Conservation (phyloP, 2,797 vertebrate genomes). For the Chelmon rostratus region DNA sequence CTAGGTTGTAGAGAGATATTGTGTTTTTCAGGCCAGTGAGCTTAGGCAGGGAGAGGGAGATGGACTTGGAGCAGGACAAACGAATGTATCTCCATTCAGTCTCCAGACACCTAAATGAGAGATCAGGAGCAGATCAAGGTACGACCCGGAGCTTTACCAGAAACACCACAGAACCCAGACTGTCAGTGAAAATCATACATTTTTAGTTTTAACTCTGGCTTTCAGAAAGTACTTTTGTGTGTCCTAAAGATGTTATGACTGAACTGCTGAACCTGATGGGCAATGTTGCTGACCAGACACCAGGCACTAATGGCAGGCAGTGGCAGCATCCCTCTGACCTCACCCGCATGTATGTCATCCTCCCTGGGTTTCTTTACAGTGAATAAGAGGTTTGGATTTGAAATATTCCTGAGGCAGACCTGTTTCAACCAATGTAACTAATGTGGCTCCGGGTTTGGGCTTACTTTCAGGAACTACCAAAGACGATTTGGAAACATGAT, state of each 20-base stretch:
- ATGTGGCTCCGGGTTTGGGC: not conserved
- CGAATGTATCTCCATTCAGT: constrained; percentile 72
- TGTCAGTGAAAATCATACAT: not conserved
- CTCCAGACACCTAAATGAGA: constrained; percentile 71
- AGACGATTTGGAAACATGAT: constrained; percentile 35
- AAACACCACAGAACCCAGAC: not conserved
- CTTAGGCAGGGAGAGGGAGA: constrained; percentile 15
- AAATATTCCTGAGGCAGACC: not conserved
- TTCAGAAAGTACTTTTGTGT: not conserved
- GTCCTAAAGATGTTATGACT: constrained; percentile 75
- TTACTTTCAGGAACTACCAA: constrained; percentile 83
- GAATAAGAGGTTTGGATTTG: not conserved
- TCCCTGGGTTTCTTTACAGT: not conserved
- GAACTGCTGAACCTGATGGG: constrained; percentile 85
- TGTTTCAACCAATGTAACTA: not conserved
- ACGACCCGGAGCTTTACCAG: constrained; percentile 18
- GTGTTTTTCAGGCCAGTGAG: constrained; percentile 53
- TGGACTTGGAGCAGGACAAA: constrained; percentile 80
- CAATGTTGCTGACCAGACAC: constrained; percentile 66
- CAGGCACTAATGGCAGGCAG: constrained; percentile 19
- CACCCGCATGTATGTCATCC: constrained; percentile 80
- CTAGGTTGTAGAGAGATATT: not conserved
- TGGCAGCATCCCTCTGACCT: constrained; percentile 88
- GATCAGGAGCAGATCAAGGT: constrained; percentile 74
- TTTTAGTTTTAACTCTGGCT: not conserved